Percentiles rank a stretch among this genome's conserved stretches.
These are phyloP conservation scores for Delia radicum DNA, from an alignment of 1,140 invertebrate genomes.

Conservation along the genomic window DNA sequence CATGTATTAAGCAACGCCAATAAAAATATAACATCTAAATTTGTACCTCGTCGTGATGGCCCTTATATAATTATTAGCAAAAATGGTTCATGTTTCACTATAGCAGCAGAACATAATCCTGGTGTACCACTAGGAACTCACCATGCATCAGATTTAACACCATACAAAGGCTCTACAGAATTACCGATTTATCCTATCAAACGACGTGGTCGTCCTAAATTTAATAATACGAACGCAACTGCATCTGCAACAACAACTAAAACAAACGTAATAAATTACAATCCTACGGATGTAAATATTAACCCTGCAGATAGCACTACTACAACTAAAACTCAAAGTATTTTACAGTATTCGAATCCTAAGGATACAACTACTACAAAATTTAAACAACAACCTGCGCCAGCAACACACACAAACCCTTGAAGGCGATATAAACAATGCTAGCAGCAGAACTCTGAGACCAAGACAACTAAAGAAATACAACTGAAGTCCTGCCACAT, in stretches of 20 bases:
- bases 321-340: no score
- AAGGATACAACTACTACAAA: not conserved
- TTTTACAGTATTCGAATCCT: no score
- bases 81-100: not conserved
- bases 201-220: not conserved
- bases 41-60: constrained; percentile 1
- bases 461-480: not conserved
- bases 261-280: no score
- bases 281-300: no score
- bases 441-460: not conserved
- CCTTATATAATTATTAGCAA: not conserved
- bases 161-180: not conserved
- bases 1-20: constrained; percentile 8
- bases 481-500: constrained; percentile 7
- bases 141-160: not conserved
- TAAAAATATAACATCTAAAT: constrained; percentile 5
- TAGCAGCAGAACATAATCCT: not conserved
- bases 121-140: not conserved
- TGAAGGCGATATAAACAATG: not conserved
- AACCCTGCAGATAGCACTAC: no score
- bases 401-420: not conserved
- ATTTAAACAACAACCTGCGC: not conserved
- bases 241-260: not conserved
- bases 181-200: not conserved
- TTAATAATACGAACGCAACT: not conserved